Base-by-base conservation (phyloP, 2,113 vertebrate species). In the Actenoides hombroni region DNA sequence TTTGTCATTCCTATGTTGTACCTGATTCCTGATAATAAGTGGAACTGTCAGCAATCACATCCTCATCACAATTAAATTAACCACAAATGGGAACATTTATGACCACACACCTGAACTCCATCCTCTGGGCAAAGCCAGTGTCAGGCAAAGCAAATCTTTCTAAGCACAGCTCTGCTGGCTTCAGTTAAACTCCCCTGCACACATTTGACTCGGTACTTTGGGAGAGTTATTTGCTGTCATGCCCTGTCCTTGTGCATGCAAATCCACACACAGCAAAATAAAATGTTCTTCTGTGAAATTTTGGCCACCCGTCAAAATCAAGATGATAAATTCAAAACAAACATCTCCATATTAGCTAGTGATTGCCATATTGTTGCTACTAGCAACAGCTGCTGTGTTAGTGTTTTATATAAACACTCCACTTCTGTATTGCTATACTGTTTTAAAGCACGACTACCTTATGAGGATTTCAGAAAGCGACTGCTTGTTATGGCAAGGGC, bases 321-420 rank as follows among this genome's bases (percentile, higher is more conserved):
- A 87, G 91, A 94, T 81, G 90, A 92, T 74, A 95, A 95, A 94
- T 91, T 88, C 0, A 20, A 96, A 97, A 92, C 80, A 93, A 97
- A 94, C 92, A 97, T 95, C 91, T 88, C 90, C 76, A 85, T 95
- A 95, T 96, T 93, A 97, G 95, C 84, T 69, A 63, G 94, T 94
- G 77, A 85, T 90, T 88, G 87, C 63, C 78, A 82, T 93, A 74
- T 93, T 96, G 95, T 96, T 96, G 90, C 95, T 88, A 63, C 75
- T 90, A 94, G 96, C 91, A 96, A 97, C 96, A 73, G 79, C 94
- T 75, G 89, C 56, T 4, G 6, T 80, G 78, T 84, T 86, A 86
- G 33, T 94, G 93, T 89, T 95, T 97, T 73, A 76, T 61, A 67
- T 82, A 94, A 97, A 97, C 96, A 95, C 61, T 83, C 61, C 31